These are phyloP conservation scores for Xanthorhoe spadicearia DNA, from an alignment of 2,888 invertebrate genomes.

Conservation along the genomic window DNA sequence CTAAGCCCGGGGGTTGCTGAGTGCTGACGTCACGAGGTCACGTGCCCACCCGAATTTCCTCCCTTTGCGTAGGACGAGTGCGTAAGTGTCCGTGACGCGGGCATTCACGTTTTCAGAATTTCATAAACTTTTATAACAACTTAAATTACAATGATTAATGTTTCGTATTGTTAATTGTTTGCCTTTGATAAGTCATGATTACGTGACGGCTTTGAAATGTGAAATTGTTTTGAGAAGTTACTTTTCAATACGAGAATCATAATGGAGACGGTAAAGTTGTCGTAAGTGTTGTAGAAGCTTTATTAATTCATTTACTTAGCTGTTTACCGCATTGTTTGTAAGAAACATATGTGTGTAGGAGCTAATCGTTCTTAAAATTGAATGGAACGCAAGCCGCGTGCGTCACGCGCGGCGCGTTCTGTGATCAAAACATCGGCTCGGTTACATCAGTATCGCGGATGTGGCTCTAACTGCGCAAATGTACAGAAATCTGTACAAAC, in stretches of 20 bases:
- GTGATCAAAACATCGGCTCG: constrained; percentile 38
- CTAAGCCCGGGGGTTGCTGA: constrained; percentile 45
- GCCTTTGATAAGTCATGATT: constrained; percentile 34
- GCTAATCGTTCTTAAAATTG: constrained; percentile 15
- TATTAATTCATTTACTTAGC: neutral
- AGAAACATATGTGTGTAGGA: neutral
- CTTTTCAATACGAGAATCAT: neutral
- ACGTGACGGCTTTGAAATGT: neutral
- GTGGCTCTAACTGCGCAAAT: constrained; percentile 69
- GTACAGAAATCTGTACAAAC: constrained; percentile 75
- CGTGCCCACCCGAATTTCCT: constrained; percentile 50
- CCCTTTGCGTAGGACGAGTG: constrained; percentile 51
- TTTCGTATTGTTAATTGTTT: constrained; percentile 40
- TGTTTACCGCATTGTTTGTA: neutral
- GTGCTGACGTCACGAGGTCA: constrained; percentile 74
- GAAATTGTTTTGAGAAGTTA: constrained; percentile 15
- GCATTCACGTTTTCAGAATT: constrained; percentile 52
- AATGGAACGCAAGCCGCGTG: constrained; percentile 25
- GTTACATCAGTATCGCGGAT: constrained; percentile 67
- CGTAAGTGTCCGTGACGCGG: constrained; percentile 45
- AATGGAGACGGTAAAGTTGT: neutral
- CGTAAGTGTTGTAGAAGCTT: neutral
- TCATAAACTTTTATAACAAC: constrained; percentile 36
- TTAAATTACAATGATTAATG: constrained; percentile 13
- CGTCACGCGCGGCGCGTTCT: constrained; percentile 22